Evolutionary conservation across 2,888 invertebrate genomes (phyloP).

Genomic region (Frankliniella intonsa): DNA sequence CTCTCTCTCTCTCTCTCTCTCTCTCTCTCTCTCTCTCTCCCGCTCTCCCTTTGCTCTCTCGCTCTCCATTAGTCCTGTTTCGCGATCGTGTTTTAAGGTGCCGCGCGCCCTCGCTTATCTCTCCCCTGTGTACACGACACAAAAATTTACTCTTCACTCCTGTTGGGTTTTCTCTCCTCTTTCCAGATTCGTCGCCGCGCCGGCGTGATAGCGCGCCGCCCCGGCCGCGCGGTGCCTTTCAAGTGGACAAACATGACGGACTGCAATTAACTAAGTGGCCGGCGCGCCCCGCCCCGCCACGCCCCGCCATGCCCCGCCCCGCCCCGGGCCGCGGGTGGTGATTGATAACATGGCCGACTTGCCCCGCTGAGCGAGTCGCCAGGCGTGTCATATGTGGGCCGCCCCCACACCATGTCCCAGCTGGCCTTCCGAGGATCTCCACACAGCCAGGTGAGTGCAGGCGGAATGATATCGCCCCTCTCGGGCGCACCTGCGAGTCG

Average conservation of each 20-base stretch:
- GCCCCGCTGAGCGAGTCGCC: slow-evolving; percentile 20
- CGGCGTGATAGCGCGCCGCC: background rate
- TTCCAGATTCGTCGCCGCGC: background rate
- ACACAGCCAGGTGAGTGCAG: slow-evolving; percentile 56
- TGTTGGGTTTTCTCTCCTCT: background rate
- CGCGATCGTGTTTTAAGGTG: slow-evolving; percentile 6
- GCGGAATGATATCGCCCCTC: background rate
- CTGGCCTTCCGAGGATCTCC: slow-evolving; percentile 63
- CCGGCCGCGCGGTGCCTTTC: background rate
- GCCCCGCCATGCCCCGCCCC: slow-evolving; percentile 38
- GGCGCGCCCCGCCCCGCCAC: slow-evolving; percentile 26
- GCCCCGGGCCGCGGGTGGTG: slow-evolving; percentile 16
- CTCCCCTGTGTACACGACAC: slow-evolving; percentile 11
- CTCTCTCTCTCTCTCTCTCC: background rate
- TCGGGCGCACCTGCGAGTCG: background rate
- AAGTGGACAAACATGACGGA: slow-evolving; percentile 24
- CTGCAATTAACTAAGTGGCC: slow-evolving; percentile 12
- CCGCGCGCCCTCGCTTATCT: slow-evolving; percentile 7
- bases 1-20: background rate
- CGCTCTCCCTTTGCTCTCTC: background rate
- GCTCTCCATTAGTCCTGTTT: slow-evolving; percentile 18
- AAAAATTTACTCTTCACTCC: slow-evolving; percentile 21
- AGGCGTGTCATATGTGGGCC: slow-evolving; percentile 42
- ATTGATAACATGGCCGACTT: slow-evolving; percentile 13
- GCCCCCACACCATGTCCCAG: slow-evolving; percentile 62